Base-by-base conservation (phyloP, 2,888 invertebrate genomes). In the Drosophila neonasuta region DNA sequence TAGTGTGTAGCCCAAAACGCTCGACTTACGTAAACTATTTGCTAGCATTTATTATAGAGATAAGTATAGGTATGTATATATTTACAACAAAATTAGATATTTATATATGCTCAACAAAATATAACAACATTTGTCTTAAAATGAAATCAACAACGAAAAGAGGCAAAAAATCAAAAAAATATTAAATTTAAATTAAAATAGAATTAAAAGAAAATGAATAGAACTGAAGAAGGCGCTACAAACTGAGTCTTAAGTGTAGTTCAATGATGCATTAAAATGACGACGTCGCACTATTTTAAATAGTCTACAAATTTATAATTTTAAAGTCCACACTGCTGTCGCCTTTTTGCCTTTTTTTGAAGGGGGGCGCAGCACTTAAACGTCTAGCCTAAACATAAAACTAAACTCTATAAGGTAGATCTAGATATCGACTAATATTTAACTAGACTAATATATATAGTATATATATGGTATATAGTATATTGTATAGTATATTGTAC, bases 241-340 rank as follows among this genome's bases (percentile, higher is more conserved):
- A 74, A 52, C 51, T 60, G 61, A 74, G 56, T 32, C 72, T 71
- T 73, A 71, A 66, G 61, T 42, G 66, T 71, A 72, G 45, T 71
- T 76, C 72, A 76, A 76, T 72, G 72, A 72, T 77, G 66, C 77
- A 71, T 76, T 76, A 72, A 76, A 76, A 62, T 66, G 74, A 74
- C 73, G 51, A 73, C 68, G 68, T 61, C 52, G 63, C 64, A 79
- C 79, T 80, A 86, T 80, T 80, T 80, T 80, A 78, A 86, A 86
- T 81, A 81, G 79, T 84, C 80, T 68, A 86, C 71, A 82, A 77
- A 84, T 80, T 68, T 84, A 81, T 86, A 86, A 81, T 75, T 81
- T 86, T 84, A 79, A 86, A 81, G 80, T 80, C 87, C 86, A 80
- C 80, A 68, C 82, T 67, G 81, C 74, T 61, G 75, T 70, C 36